Evolutionary conservation across 1,140 invertebrate genomes (phyloP), one percentile per base, ranked within the genome.

Genomic region (Arion vulgaris): DNA sequence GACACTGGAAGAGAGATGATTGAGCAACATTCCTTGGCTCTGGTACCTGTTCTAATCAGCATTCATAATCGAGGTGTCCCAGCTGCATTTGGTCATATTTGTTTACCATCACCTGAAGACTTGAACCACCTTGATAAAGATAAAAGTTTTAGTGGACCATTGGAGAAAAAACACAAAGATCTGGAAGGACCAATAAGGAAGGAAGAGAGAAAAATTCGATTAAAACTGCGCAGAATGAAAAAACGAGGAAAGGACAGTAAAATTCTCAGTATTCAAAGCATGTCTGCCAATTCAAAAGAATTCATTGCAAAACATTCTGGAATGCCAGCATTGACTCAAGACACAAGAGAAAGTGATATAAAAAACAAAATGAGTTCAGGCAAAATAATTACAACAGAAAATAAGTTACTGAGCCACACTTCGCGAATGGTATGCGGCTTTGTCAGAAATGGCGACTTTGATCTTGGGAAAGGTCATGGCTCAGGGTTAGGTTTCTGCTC

Each of bases 391-490:
- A n/a, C 2, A 11, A n/a, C 26, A 76, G 51, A 76, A 4, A 15
- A 53, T 34, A 5, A 1, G 13, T 15, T 78, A n/a, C 34, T 78
- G 1, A 28, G 26, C 45, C 36, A 66, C 53, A 80, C 34, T 36
- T 81, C 36, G 74, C 84, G 96, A 86, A 93, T 95, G 90, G 93
- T 95, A 4, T 94, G 96, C 85, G 96, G 96, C 68, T 97, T 95
- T 91, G 87, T 96, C 17, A 93, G 92, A 57, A 92, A 94, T 83
- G 96, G 95, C 39, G 94, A 94, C 49, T 97, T 95, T 89, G 95
- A 94, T 86, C 95, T 95, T 84, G 94, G 83, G 28, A 74, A 80
- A 68, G 91, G 91, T 19, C 82, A 85, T 66, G 91, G 89, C 0
- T 62, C 80, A 62, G 90, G 88, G 17, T 51, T 87, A 15, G 91